phyloP scores from a whole-genome alignment of 37 sponge, comb jelly and placozoan genomes.

The Chondrosia reniformis region DNA sequence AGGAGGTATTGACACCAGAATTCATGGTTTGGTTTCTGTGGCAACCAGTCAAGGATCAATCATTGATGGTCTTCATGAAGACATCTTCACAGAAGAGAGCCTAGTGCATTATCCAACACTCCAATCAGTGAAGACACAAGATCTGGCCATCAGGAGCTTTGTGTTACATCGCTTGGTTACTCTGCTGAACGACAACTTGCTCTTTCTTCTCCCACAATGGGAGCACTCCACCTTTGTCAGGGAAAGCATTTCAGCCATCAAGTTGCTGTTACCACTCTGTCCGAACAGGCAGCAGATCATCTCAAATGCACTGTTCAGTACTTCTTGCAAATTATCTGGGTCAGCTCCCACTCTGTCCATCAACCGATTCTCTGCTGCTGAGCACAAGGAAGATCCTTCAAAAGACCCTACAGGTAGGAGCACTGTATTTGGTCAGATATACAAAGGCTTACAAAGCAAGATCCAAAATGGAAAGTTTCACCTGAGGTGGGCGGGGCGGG shows the following conservation, averaged over 20 bases:
- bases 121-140: slow-evolving; percentile 46
- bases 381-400: slow-evolving; percentile 68
- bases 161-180: slow-evolving; percentile 50
- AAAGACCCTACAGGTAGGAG: slow-evolving; percentile 63
- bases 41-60: slow-evolving; percentile 16
- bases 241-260: slow-evolving; percentile 28
- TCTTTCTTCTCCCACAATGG: slow-evolving; percentile 64
- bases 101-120: slow-evolving; percentile 69
- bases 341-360: slow-evolving; percentile 57
- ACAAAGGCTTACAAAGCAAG: slow-evolving; percentile 34
- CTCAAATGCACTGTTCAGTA: slow-evolving; percentile 41
- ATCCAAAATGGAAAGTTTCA: slow-evolving; percentile 60
- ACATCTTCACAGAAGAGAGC: slow-evolving; percentile 42
- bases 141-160: slow-evolving; percentile 52
- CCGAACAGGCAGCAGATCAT: slow-evolving; percentile 51
- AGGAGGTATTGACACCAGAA: slow-evolving; percentile 69
- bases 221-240: slow-evolving; percentile 2
- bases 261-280: slow-evolving; percentile 77
- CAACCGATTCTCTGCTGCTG: slow-evolving; percentile 70
- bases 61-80: slow-evolving; percentile 19
- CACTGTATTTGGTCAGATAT: slow-evolving; percentile 66
- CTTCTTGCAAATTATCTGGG: slow-evolving; percentile 29
- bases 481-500: slow-evolving; percentile 71
- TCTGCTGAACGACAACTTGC: slow-evolving; percentile 58
- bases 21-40: slow-evolving; percentile 56